Evolutionary conservation across 2,113 vertebrate species (phyloP).

Genomic region (Grammomys surdaster): DNA sequence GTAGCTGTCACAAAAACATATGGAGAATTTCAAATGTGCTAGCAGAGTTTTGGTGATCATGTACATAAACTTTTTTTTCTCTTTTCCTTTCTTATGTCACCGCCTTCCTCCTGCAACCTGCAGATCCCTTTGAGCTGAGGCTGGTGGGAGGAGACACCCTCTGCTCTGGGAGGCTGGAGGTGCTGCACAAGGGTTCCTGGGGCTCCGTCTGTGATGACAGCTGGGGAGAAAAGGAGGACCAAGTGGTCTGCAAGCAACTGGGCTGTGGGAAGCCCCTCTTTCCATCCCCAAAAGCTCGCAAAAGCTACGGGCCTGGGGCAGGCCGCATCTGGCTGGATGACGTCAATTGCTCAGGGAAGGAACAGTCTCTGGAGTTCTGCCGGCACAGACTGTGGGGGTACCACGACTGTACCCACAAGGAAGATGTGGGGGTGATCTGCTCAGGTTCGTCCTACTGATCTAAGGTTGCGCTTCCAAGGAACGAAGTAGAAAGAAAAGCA

Average conservation of each 20-base stretch:
- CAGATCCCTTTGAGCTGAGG: slow-evolving; percentile 11
- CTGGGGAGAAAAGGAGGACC: slow-evolving; percentile 65
- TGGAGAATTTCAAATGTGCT: not conserved
- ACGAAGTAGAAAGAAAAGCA: not conserved
- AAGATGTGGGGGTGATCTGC: slow-evolving; percentile 69
- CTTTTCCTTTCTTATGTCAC: not conserved
- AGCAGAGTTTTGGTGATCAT: not conserved
- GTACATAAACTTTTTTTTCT: not conserved
- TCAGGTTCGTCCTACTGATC: slow-evolving; percentile 11
- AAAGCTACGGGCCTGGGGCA: slow-evolving; percentile 3
- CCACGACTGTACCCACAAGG: slow-evolving; percentile 71
- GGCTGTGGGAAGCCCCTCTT: slow-evolving; percentile 47
- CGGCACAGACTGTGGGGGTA: slow-evolving; percentile 70
- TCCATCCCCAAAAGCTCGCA: not conserved
- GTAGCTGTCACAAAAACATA: not conserved
- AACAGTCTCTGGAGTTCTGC: slow-evolving; percentile 69
- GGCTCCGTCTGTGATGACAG: not conserved
- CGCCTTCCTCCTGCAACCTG: accelerated
- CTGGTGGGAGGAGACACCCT: not conserved
- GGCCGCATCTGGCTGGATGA: slow-evolving; percentile 77
- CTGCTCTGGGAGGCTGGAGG: not conserved
- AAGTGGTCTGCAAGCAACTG: slow-evolving; percentile 72
- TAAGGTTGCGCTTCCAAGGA: too few species aligned
- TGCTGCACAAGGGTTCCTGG: not conserved
- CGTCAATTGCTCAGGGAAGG: slow-evolving; percentile 59